Percentiles rank a stretch among this genome's conserved stretches.
Conservation (phyloP, 2,797 vertebrate genomes). For the Diplodus puntazzo region DNA sequence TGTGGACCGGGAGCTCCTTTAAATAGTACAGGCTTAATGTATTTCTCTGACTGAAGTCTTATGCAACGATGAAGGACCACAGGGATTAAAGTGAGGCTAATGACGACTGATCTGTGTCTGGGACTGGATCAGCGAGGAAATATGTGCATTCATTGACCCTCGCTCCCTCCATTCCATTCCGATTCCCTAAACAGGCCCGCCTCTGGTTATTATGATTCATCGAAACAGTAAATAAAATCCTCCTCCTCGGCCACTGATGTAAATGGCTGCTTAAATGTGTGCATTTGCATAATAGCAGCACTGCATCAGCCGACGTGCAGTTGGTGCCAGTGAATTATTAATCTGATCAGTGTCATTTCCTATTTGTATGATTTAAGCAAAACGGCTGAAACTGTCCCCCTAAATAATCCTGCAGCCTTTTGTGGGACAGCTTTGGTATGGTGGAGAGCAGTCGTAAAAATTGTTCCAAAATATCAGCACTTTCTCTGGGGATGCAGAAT, state of each 20-base stretch:
- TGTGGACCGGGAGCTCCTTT: slow-evolving; percentile 15
- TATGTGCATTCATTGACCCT: slow-evolving; percentile 64
- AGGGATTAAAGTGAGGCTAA: slow-evolving; percentile 59
- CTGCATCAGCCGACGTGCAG: slow-evolving; percentile 64
- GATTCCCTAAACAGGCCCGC: slow-evolving; percentile 46
- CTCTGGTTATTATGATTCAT: slow-evolving; percentile 69
- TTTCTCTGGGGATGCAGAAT: slow-evolving; percentile 42
- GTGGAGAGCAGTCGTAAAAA: slow-evolving; percentile 48
- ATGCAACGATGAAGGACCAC: slow-evolving; percentile 35
- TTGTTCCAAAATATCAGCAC: slow-evolving; percentile 38
- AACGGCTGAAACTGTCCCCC: slow-evolving; percentile 46
- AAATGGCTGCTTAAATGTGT: slow-evolving; percentile 65
- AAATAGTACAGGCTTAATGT: slow-evolving; percentile 14
- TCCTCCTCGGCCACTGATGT: slow-evolving; percentile 55
- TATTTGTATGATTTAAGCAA: slow-evolving; percentile 65
- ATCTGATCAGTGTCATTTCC: slow-evolving; percentile 69
- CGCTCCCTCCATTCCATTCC: slow-evolving; percentile 37
- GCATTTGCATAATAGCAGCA: slow-evolving; percentile 70
- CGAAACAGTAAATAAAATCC: slow-evolving; percentile 77
- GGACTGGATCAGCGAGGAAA: slow-evolving; percentile 44
- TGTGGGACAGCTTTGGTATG: slow-evolving; percentile 38
- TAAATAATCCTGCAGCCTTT: slow-evolving; percentile 54
- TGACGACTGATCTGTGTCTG: slow-evolving; percentile 62
- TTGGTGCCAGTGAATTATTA: slow-evolving; percentile 64
- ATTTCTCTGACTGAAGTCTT: slow-evolving; percentile 38